phyloP scores from a whole-genome alignment of 2,113 vertebrate genomes.

The Perca fluviatilis region DNA sequence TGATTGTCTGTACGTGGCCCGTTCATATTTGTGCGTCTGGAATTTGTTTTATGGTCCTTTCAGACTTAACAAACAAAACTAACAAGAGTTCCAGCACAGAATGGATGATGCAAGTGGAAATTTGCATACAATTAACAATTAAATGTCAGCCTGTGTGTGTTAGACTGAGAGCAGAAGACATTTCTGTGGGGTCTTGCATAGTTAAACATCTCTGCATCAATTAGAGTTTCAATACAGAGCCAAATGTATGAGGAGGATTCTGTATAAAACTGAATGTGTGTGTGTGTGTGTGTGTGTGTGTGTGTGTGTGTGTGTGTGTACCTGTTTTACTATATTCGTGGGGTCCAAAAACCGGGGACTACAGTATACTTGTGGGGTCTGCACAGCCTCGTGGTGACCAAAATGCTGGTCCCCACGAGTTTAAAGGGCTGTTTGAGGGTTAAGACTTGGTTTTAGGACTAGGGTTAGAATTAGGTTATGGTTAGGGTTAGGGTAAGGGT shows the following conservation, averaged over 20 bases:
- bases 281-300: constrained; percentile 6
- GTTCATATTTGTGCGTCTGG: neutral
- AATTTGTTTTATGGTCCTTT: neutral
- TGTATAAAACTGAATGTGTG: constrained; percentile 20
- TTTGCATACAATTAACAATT: constrained; percentile 45
- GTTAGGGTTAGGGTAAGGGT: no score
- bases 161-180: neutral
- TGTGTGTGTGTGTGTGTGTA: constrained; percentile 6
- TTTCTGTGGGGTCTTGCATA: neutral
- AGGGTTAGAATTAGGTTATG: no score
- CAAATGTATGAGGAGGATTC: constrained; percentile 3
- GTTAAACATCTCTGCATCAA: neutral
- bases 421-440: no score
- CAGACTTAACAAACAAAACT: constrained; percentile 7
- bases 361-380: no score
- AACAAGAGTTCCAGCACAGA: neutral
- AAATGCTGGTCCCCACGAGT: no score
- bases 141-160: constrained; percentile 35
- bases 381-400: no score
- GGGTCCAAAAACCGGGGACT: no score
- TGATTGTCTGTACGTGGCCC: no score
- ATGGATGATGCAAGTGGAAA: neutral
- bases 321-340: no score
- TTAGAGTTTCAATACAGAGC: constrained; percentile 1
- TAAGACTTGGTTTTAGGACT: no score